These are phyloP conservation scores for Tragelaphus scriptus DNA, from an alignment of 2,113 vertebrate species.

Conservation along the genomic window DNA sequence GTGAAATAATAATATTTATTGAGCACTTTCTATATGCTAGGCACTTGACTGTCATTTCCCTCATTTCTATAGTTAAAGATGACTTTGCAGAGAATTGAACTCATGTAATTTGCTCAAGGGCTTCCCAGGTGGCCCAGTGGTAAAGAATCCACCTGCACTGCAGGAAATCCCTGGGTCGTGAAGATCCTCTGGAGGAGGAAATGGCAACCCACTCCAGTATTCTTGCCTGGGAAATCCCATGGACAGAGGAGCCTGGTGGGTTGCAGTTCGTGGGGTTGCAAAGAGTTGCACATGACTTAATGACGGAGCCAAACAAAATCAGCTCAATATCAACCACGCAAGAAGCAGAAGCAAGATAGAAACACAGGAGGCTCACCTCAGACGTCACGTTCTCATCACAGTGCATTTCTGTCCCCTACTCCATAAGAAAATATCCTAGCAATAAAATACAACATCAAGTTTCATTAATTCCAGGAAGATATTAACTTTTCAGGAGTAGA, in stretches of 20 bases:
- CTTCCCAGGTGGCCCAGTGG: not conserved
- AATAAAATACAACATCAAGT: not conserved
- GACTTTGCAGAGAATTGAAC: not conserved
- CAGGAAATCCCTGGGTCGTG: not conserved
- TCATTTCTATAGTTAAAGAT: not conserved
- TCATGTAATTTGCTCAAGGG: not conserved
- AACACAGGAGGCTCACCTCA: too few species aligned
- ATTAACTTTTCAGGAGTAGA: not conserved
- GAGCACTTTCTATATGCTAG: not conserved
- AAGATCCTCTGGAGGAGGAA: not conserved
- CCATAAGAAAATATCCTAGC: not conserved
- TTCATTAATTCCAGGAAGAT: not conserved
- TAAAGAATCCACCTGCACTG: not conserved
- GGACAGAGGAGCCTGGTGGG: not conserved
- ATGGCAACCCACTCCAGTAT: not conserved
- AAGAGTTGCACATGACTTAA: not conserved
- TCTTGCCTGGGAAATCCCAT: not conserved
- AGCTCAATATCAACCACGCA: fast-evolving
- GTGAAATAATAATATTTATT: not conserved
- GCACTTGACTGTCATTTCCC: not conserved
- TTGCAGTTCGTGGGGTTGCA: not conserved
- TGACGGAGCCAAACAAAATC: not conserved
- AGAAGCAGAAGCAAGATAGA: not conserved
- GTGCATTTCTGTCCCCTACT: not conserved
- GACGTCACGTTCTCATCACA: not conserved